Base-by-base conservation (phyloP, 2,113 vertebrate species). In the Colossoma macropomum region DNA sequence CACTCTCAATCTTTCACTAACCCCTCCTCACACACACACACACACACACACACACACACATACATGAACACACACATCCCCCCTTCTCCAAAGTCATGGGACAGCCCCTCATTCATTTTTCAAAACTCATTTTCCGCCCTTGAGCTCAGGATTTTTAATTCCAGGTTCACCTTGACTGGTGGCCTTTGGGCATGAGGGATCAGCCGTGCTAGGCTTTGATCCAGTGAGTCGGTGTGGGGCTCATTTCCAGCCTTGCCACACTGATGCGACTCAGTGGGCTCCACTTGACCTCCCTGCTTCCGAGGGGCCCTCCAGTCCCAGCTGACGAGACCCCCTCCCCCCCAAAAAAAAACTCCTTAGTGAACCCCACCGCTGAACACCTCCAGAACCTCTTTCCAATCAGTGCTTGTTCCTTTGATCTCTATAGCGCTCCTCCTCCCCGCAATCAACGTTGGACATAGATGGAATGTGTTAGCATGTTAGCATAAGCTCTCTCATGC, bases 121-220 rank as follows among this genome's bases (percentile, higher is more conserved):
- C 82, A 82, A 84, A 81, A 73, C 84, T 79, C 82, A 82, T 86
- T 86, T 86, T 86, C 78, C 66, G n/a, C 79, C 84, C 75, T 81
- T 76, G 81, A 88, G 84, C 87, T 81, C 82, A 60, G 70, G 79
- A 82, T 88, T 86, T 84, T 88, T 84, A 82, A 88, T 86, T 88
- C 79, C 65, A 65, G 72, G 79, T 79, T 86, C 81, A 86, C 81
- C 84, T 84, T 86, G 87, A 84, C 84, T 79, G 60, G 79, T 86
- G 79, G 84, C 87, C 84, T 88, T 84, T 84, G 84, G 87, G 81
- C 84, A 84, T 78, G 56, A 75, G 86, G 84, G 81, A 84, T 84
- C 82, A 86, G 41, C 79, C 32, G 79, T 56, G 59, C 63, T n/a
- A 21, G 70, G 75, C 87, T 88, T 88, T 88, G 87, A 88, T 86